A percentile compares a stretch with the other conserved stretches of the same genome.
phyloP scores from a whole-genome alignment of 2,888 invertebrate species.

The Nephrotoma flavescens region DNA sequence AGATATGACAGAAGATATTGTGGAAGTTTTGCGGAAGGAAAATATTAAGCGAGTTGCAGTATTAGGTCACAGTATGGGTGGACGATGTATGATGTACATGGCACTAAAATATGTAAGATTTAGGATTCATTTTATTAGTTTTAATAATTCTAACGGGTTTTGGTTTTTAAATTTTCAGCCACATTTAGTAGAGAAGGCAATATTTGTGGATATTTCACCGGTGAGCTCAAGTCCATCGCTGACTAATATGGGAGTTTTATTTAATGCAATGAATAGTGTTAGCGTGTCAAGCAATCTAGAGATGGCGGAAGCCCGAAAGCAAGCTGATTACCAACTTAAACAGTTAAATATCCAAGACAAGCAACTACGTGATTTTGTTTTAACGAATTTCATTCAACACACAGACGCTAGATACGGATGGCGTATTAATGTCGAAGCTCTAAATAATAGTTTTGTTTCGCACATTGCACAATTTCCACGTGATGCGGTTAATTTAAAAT shows the following conservation, averaged over 20 bases:
- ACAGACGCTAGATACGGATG: constrained; percentile 40
- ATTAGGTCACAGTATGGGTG: constrained; percentile 93
- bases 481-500: constrained; percentile 30
- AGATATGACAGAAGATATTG: constrained; percentile 62
- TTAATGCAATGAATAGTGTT: constrained; percentile 50
- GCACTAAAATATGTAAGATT: constrained; percentile 55
- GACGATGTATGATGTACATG: constrained; percentile 75
- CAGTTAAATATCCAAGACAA: constrained; percentile 37
- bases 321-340: constrained; percentile 49
- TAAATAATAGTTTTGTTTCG: constrained; percentile 48
- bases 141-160: not conserved
- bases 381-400: constrained; percentile 67
- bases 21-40: constrained; percentile 45
- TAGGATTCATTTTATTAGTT: not conserved
- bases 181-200: constrained; percentile 44
- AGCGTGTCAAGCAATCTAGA: constrained; percentile 44
- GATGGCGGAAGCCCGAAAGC: constrained; percentile 52
- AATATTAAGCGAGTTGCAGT: constrained; percentile 48
- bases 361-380: constrained; percentile 57
- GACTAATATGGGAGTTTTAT: constrained; percentile 40
- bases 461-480: constrained; percentile 52
- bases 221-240: constrained; percentile 41
- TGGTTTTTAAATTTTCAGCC: constrained; percentile 30
- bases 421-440: constrained; percentile 63
- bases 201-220: constrained; percentile 63